Base-by-base conservation (phyloP, 2,113 vertebrate species). In the Lethenteron reissneri region DNA sequence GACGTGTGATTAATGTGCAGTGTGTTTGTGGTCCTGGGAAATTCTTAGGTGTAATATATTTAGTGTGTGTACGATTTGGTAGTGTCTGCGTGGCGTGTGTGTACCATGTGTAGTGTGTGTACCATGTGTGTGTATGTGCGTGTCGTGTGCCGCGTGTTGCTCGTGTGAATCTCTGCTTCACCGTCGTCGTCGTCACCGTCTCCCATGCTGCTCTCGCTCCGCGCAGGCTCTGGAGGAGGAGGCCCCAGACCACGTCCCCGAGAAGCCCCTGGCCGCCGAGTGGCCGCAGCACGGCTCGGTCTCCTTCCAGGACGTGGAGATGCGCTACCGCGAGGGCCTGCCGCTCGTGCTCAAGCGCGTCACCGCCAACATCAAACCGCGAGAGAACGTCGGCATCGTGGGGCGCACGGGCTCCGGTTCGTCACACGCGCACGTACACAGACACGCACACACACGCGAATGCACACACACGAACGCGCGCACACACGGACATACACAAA, bases 251-350 rank as follows among this genome's bases (percentile, higher is more conserved):
- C 80, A 86, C 74, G 84, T 90, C 75, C 89, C 86, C 78, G 87
- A 88, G 80, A 86, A 84, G 74, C 77, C 84, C 60, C 89, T 88
- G 41, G 83, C 72, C 71, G 77, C 74, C 41, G 86, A 89, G 75
- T 95, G 90, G 90, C 90, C 90, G 1, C 87, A 90, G 73, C 83
- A 89, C 76, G 90, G 90, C 71, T 84, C 92, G 80, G 79, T 95
- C 58, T 81, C 81, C 72, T 89, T 95, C 78, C 86, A 85, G 76
- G 84, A 82, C 1, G 84, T 87, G 57, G 86, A 90, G 79, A 88
- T 95, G 90, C 81, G 84, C 56, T 95, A 95, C 78, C 79, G 87
- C 74, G 87, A 90, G 75, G 88, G 90, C 71, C 83, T 92, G 19
- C 90, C 90, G 4, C 80, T 92, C 74, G 87, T 94, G 15, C 82